Evolutionary conservation across 2,797 vertebrate species (phyloP).

Genomic region (Eremophila alpestris): DNA sequence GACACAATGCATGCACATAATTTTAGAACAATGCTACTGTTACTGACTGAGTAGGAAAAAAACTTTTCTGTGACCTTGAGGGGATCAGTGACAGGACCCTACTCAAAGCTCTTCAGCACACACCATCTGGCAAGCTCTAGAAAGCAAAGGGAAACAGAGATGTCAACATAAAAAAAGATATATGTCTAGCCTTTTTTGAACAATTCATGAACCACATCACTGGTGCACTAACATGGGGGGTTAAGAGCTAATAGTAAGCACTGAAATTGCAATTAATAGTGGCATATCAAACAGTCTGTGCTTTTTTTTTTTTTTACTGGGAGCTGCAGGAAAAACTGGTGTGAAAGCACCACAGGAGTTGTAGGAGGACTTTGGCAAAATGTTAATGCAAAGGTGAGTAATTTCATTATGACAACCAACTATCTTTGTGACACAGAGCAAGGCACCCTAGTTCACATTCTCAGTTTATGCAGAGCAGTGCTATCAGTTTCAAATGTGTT

Average conservation of each 20-base stretch:
- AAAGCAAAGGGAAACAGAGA: neutral
- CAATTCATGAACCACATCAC: neutral
- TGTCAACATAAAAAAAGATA: neutral
- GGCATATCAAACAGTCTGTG: accelerated
- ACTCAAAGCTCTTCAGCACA: neutral
- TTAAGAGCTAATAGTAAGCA: neutral
- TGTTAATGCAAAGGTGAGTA: neutral
- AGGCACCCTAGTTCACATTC: neutral
- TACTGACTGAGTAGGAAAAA: neutral
- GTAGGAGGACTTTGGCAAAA: neutral
- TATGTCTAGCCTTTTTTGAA: neutral
- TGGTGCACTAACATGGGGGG: neutral
- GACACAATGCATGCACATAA: neutral
- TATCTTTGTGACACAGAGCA: neutral
- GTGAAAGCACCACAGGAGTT: neutral
- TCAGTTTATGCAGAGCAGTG: neutral
- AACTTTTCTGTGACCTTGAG: neutral
- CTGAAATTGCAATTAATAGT: neutral
- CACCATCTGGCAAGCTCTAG: neutral
- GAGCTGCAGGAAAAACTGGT: neutral
- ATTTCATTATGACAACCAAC: neutral
- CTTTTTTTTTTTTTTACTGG: neutral
- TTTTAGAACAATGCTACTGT: neutral
- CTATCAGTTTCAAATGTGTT: neutral
- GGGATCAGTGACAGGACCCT: neutral